Base-by-base conservation (phyloP, 1,140 invertebrate species). In the Drosophila pallidifrons region DNA sequence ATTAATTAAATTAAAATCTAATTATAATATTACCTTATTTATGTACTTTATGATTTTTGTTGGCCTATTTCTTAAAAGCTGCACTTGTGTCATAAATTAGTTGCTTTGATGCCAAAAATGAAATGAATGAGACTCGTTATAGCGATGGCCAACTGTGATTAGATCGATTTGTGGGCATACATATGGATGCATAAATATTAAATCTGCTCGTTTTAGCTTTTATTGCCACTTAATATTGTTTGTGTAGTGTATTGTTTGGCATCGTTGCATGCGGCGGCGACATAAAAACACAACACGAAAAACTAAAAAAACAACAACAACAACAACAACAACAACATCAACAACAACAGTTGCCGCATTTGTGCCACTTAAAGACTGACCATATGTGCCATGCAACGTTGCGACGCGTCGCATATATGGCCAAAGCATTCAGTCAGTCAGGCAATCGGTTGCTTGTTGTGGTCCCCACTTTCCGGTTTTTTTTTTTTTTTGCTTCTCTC, bases 331-430 rank as follows among this genome's bases (percentile, higher is more conserved):
- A 25, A 25, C 3, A 25, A 25, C 20, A 25, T 1, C 30, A 30
- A 32, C 5, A 32, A 8, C 35, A 10, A 38, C 35, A 4, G 4
- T 3, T 25, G 51, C 46, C 71, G 46, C 70, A 73, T 59, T 73
- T 67, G 70, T 73, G 70, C 55, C 70, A 67, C 64, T 73, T 73
- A 73, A 60, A 28, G 8, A 52, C 70, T 68, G 65, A 55, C 71
- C 71, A 74, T 69, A 74, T 74, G 57, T 20, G 65, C 30, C 70
- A 73, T 68, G 45, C 35, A 55, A 52, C 13, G 15, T 45, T n/a
- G 45, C 45, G 46, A 46, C 49, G 61, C 47, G 35, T 38, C 16
- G 54, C 54, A 41, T 57, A 41, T 60, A 58, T 66, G 64, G 65
- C 43, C 59, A 32, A 51, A 25, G 11, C 67, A 46, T 10, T 46